phyloP scores from a whole-genome alignment of 2,888 invertebrate genomes.

The Pterostichus madidus region DNA sequence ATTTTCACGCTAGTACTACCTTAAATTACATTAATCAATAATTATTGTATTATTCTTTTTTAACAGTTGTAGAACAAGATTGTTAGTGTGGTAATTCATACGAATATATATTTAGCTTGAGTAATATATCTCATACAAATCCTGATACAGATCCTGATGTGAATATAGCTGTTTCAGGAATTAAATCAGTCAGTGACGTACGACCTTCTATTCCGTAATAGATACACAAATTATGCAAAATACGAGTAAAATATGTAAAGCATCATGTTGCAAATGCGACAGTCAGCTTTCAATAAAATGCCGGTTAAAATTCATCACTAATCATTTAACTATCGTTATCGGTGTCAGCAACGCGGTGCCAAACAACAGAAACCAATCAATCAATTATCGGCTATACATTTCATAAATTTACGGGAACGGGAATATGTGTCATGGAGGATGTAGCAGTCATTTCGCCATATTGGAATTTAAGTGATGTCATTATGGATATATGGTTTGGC shows the following conservation, averaged over 20 bases:
- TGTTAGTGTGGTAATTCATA: too few relatives aligned
- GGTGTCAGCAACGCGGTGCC: neutral
- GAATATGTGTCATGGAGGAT: conserved; percentile 1
- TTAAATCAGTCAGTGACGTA: neutral
- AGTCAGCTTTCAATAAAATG: conserved; percentile 2
- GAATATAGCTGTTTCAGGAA: neutral
- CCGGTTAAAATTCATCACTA: conserved; percentile 19
- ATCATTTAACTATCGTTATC: conserved; percentile 23
- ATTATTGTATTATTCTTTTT: too few relatives aligned
- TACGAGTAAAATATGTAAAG: neutral
- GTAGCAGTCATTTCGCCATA: conserved; percentile 6
- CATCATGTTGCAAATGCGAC: neutral
- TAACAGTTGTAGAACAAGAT: too few relatives aligned
- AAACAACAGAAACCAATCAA: conserved; percentile 37
- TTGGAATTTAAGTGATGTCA: conserved; percentile 20
- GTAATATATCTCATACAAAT: too few relatives aligned
- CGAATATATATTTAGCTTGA: too few relatives aligned
- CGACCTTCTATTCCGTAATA: neutral
- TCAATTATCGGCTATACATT: conserved; percentile 16
- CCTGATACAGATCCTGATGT: neutral
- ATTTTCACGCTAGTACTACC: too few relatives aligned
- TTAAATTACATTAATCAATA: too few relatives aligned
- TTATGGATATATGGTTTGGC: neutral
- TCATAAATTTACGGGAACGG: conserved; percentile 25
- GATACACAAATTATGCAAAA: too few relatives aligned